Evolutionary conservation across 2,797 vertebrate genomes (phyloP), one percentile per base, ranked within the genome.

Genomic region (Lateolabrax maculatus): DNA sequence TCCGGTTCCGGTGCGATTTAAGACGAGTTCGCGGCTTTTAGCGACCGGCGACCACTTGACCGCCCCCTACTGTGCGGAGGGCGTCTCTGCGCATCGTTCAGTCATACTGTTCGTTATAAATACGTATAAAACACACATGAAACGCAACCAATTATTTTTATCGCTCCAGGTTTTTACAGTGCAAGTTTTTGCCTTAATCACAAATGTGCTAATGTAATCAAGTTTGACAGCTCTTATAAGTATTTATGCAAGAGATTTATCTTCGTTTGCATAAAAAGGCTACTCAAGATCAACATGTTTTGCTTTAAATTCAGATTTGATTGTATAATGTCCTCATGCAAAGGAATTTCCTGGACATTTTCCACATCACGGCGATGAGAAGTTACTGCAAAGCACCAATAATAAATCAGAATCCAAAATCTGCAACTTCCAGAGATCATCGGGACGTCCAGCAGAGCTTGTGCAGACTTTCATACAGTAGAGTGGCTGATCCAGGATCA

Each of bases 1-100:
- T 86, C 82, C 71, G 78, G 3, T 88, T 91, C 79, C 79, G 75
- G 41, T 27, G 0, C 10, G 0, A 0, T n/a, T 21, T 23, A 43
- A 11, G 5, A 1, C 2, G 1, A 21, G 2, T 3, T 12, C 0
- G 6, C 19, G 23, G 31, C 21, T 36, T n/a, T 21, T 15, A 5
- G 19, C 0, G 3, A 6, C 13, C 13, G 3, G 4, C 1, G 15
- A 4, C 1, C 0, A 6, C 5, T 6, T 2, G 43, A 12, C 18
- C 64, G 77, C 88, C 67, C 46, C 21, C 88, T 87, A 1, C 3
- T 44, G 79, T 3, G 5, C 3, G 87, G 81, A 75, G 82, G 15
- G 3, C 8, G 1, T 12, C 16, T 16, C 6, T 18, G 11, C 25
- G 4, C 11, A 12, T 12, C 11, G 12, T 25, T n/a, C n/a, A n/a